Conservation (phyloP, 2,888 invertebrate species). For the Molorchus minor region DNA sequence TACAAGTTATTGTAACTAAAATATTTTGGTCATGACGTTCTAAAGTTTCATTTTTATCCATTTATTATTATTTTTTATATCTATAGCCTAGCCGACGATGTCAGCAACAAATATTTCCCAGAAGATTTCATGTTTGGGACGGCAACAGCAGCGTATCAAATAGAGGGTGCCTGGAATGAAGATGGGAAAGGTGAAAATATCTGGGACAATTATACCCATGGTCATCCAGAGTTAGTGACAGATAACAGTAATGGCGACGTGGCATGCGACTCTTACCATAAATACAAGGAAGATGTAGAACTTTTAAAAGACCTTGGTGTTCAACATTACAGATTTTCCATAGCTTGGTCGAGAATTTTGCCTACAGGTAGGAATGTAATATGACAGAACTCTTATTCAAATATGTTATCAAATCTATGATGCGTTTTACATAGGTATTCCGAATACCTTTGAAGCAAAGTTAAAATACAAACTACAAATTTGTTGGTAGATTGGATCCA, state of each 20-base stretch:
- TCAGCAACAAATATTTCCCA: slow-evolving; percentile 40
- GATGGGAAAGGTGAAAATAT: slow-evolving; percentile 61
- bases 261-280: slow-evolving; percentile 74
- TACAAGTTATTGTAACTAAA: background rate
- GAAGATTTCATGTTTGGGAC: slow-evolving; percentile 44
- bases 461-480: background rate
- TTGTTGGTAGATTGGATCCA: background rate
- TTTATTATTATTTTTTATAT: slow-evolving; percentile 12
- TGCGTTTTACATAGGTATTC: background rate
- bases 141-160: slow-evolving; percentile 49
- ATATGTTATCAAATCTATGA: background rate
- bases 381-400: slow-evolving; percentile 69
- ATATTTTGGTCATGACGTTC: no score
- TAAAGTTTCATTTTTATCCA: no score
- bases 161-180: slow-evolving; percentile 58
- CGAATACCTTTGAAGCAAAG: background rate
- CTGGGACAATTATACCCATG: slow-evolving; percentile 65
- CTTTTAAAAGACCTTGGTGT: slow-evolving; percentile 68
- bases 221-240: slow-evolving; percentile 60
- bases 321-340: slow-evolving; percentile 63
- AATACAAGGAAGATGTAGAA: slow-evolving; percentile 69
- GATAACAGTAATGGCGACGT: slow-evolving; percentile 70
- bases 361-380: slow-evolving; percentile 66
- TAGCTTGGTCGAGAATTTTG: slow-evolving; percentile 58
- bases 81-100: slow-evolving; percentile 18